Base-by-base conservation (phyloP, 2,113 vertebrate species). In the Apodemus sylvaticus region DNA sequence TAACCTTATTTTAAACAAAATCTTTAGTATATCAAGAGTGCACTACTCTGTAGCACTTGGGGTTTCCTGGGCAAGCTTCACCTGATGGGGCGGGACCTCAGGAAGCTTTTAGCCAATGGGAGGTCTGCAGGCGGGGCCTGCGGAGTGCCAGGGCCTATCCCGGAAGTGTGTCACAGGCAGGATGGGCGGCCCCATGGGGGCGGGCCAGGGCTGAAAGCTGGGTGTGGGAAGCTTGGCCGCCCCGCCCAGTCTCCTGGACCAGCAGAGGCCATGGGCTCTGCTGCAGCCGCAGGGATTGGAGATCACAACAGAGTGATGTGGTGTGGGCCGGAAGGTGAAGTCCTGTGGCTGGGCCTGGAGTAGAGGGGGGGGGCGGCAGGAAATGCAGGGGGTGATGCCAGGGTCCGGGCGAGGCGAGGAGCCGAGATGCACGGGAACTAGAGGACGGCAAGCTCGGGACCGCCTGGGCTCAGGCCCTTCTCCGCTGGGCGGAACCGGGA, bases 211-310 rank as follows among this genome's bases (percentile, higher is more conserved):
- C 91, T 91, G 93, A 86, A 86, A 81, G 70, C 77, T 81, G 93
- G 89, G 93, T 94, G 97, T 97, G 97, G 96, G 94, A 95, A 98
- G 94, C 83, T 94, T 95, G 95, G 96, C 96, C 92, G 97, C 97
- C 97, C 97, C 97, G 96, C 97, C 97, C 93, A 60, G 88, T 74
- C 60, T 71, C 91, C 90, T 24, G 73, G 95, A 95, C 66, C 58
- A 62, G 94, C 95, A 2, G 88, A 53, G 62, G 95, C 92, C 45
- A 86, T 95, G 36, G 22, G 81, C 39, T 86, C 94, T 5, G 81
- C 70, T 51, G 73, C 83, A 31, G 97, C 96, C 86, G 68, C 66
- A 45, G 79, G 91, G 51, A 81, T 76, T 51, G 2, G 89, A 78
- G 82, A 76, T 19, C 82, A 62, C 96, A 90, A 74, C 82, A 66